These are phyloP conservation scores for Toxotes lorentzi DNA, from an alignment of 2,797 vertebrate genomes.

Conservation along the genomic window DNA sequence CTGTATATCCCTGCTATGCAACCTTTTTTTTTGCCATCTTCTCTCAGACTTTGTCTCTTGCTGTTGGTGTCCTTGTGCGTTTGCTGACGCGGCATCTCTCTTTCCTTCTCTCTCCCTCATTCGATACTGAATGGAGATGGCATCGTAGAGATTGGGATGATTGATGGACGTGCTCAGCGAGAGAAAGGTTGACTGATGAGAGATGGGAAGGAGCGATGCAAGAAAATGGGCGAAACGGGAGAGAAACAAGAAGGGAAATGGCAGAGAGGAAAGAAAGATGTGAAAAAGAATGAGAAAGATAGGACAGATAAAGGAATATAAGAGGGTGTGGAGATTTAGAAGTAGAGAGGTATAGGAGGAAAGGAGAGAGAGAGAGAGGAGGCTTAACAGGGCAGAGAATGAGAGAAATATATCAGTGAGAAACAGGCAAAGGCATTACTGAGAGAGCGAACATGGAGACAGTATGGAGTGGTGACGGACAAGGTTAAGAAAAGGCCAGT, in stretches of 20 bases:
- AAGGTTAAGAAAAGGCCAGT: conserved; percentile 59
- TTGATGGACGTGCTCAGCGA: conserved; percentile 58
- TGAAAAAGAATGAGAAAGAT: neutral
- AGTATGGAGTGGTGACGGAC: conserved; percentile 36
- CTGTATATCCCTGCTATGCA: conserved; percentile 33
- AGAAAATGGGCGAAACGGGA: conserved; percentile 1
- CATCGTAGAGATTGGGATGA: conserved; percentile 60
- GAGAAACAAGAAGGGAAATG: conserved; percentile 8
- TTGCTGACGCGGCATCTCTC: conserved; percentile 71
- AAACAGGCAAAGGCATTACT: conserved; percentile 33
- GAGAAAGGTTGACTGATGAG: conserved; percentile 42
- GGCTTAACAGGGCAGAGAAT: conserved; percentile 19
- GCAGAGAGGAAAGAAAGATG: neutral
- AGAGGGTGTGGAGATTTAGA: conserved; percentile 2
- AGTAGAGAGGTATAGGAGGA: neutral
- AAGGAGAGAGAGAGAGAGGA: conserved; percentile 10
- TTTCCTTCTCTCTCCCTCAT: conserved; percentile 39
- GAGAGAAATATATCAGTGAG: conserved; percentile 46
- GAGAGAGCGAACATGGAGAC: conserved; percentile 22
- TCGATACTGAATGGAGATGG: conserved; percentile 69
- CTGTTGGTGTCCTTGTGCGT: conserved; percentile 41
- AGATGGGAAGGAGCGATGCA: conserved; percentile 30
- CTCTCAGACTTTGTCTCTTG: conserved; percentile 4
- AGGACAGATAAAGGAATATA: neutral
- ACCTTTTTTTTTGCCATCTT: neutral